Evolutionary conservation across 2,797 vertebrate species (phyloP), one percentile per base, ranked within the genome.

Genomic region (Parambassis ranga): DNA sequence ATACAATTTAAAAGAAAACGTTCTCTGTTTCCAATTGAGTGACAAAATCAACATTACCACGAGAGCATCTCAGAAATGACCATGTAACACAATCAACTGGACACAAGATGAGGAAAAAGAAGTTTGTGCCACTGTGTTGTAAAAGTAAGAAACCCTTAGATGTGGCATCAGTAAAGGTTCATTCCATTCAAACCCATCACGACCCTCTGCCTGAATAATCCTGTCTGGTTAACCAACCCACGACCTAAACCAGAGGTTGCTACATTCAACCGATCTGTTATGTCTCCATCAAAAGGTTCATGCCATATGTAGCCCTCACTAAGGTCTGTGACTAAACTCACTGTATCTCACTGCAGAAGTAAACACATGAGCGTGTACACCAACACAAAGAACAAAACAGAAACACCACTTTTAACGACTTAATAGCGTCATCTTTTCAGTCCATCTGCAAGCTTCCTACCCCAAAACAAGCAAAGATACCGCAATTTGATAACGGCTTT

Each of bases 291-390:
- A 33, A 28, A 59, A 43, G 1, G 16, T 66, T 68, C 23, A 53
- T 44, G 64, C 57, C 60, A 38, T 49, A 62, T 42, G 49, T 57
- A 36, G 53, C 59, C 42, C 48, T 44, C 41, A 14, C 61, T 60
- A 41, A 65, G 42, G 76, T 46, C 60, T 75, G 59, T 50, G 53
- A 65, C 48, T 55, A 57, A 69, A 67, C 77, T 63, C 62, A 38
- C 39, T 55, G 53, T 47, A 49, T 63, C 73, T 73, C 63, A 65
- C 63, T 70, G 69, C 67, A 65, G 59, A 85, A 69, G 56, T 61
- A 68, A 83, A 84, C 61, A 73, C 71, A 71, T 31, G 72, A 81
- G 81, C 19, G 52, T 82, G 63, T 58, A 89, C 76, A 84, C 63
- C 77, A 60, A 80, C 65, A 82, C 51, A 70, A 65, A 83, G 74